phyloP scores from a whole-genome alignment of 2,888 invertebrate genomes.

The Chrysolina oricalcia region DNA sequence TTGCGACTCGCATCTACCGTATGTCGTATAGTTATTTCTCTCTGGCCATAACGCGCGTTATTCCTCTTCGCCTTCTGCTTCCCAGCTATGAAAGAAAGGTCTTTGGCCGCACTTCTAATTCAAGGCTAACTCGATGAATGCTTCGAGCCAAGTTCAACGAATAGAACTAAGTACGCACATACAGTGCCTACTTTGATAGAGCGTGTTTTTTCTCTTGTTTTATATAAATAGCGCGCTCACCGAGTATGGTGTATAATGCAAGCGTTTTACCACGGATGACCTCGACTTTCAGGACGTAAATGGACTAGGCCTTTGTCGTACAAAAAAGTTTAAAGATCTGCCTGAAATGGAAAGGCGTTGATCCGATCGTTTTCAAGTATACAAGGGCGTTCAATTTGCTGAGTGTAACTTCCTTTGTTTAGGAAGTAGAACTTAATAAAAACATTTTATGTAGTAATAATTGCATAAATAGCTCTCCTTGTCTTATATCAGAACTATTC shows the following conservation, averaged over 20 bases:
- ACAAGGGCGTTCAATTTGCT: neutral
- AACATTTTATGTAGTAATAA: no score
- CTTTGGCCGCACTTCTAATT: conserved; percentile 56
- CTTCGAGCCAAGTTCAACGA: conserved; percentile 53
- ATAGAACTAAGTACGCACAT: conserved; percentile 48
- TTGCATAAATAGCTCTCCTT: no score
- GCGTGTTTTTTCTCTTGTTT: conserved; percentile 35
- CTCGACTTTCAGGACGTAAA: conserved; percentile 17
- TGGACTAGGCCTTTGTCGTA: conserved; percentile 2
- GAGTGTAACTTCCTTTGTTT: no score
- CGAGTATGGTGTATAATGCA: conserved; percentile 11
- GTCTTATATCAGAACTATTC: no score
- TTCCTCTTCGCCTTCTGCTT: conserved; percentile 6
- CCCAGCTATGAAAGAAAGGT: conserved; percentile 42
- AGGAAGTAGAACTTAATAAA: no score
- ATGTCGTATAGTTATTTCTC: conserved; percentile 28
- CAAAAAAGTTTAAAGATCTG: neutral
- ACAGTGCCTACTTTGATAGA: conserved; percentile 38
- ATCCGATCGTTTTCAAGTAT: neutral
- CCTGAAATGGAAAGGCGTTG: conserved; percentile 10
- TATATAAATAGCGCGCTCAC: conserved; percentile 27
- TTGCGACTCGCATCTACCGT: conserved; percentile 28
- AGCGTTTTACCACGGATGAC: conserved; percentile 7
- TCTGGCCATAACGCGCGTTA: conserved; percentile 8
- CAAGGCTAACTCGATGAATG: conserved; percentile 53